phyloP scores from a whole-genome alignment of 2,113 vertebrate genomes.

The Montifringilla adamsi region DNA sequence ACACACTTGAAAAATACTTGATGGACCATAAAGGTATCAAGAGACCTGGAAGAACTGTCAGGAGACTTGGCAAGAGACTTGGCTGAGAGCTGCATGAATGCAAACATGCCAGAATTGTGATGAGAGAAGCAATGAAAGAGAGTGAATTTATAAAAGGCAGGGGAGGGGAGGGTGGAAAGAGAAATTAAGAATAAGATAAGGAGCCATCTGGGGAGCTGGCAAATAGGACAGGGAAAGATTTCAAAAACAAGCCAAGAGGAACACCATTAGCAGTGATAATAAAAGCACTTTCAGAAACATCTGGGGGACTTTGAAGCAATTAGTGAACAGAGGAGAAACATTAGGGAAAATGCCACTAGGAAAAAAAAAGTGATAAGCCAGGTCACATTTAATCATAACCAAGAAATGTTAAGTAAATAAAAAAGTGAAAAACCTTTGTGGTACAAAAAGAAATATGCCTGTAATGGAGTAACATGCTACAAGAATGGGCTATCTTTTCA shows the following conservation, averaged over 20 bases:
- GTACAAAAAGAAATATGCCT: neutral
- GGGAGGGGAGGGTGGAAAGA: rapidly evolving
- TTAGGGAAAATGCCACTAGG: neutral
- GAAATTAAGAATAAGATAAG: constrained; percentile 19
- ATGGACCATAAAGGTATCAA: neutral
- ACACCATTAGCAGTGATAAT: constrained; percentile 20
- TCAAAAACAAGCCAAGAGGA: constrained; percentile 32
- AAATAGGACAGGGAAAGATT: constrained; percentile 21
- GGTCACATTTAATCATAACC: neutral
- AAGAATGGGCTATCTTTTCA: neutral
- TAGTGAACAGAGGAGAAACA: neutral
- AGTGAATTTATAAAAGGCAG: neutral
- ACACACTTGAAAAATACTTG: neutral
- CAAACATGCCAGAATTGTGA: constrained; percentile 29
- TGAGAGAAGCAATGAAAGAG: constrained; percentile 7
- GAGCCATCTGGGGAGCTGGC: constrained; percentile 25
- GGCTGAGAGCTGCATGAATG: neutral
- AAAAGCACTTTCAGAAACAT: constrained; percentile 33
- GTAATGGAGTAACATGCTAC: neutral
- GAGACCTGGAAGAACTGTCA: neutral
- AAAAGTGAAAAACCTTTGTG: neutral
- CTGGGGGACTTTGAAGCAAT: constrained; percentile 23
- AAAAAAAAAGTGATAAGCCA: neutral
- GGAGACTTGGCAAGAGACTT: constrained; percentile 17
- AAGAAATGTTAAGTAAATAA: constrained; percentile 1